These are phyloP conservation scores for Heliothis subflexa DNA, from an alignment of 1,140 invertebrate genomes.

Conservation along the genomic window DNA sequence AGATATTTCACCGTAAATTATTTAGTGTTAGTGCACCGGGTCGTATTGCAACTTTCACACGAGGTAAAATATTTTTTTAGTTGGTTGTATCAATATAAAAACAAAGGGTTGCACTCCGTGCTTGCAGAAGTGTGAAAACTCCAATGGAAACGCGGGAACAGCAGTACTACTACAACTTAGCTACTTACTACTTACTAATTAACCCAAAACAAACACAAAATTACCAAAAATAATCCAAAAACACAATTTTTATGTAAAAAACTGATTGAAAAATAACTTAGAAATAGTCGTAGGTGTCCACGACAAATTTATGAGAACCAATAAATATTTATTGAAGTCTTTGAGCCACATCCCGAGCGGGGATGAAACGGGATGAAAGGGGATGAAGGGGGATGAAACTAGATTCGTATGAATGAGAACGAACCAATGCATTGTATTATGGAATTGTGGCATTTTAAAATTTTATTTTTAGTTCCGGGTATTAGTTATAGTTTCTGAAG, in stretches of 20 bases:
- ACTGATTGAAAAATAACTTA: slow-evolving; percentile 36
- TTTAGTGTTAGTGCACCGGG: no score
- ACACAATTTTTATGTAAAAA: slow-evolving; percentile 6
- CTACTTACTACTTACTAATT: no score
- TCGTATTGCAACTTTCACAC: no score
- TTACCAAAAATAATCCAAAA: not conserved
- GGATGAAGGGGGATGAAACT: slow-evolving; percentile 17
- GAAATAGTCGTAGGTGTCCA: not conserved
- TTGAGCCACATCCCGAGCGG: slow-evolving; percentile 32
- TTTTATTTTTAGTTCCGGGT: not conserved
- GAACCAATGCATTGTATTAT: slow-evolving; percentile 42
- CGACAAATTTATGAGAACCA: slow-evolving; percentile 40
- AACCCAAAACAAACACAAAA: not conserved
- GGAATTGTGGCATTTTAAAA: slow-evolving; percentile 20
- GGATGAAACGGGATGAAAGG: slow-evolving; percentile 32
- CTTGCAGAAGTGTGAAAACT: no score
- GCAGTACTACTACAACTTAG: no score
- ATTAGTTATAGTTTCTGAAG: not conserved
- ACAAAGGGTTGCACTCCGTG: no score
- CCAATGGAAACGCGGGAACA: no score
- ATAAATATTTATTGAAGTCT: slow-evolving; percentile 46
- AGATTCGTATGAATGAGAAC: slow-evolving; percentile 39
- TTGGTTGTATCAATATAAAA: no score
- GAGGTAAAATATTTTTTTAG: no score
- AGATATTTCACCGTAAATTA: no score